These are phyloP conservation scores for Callimorpha dominula DNA, from an alignment of 2,888 invertebrate species.

Conservation along the genomic window DNA sequence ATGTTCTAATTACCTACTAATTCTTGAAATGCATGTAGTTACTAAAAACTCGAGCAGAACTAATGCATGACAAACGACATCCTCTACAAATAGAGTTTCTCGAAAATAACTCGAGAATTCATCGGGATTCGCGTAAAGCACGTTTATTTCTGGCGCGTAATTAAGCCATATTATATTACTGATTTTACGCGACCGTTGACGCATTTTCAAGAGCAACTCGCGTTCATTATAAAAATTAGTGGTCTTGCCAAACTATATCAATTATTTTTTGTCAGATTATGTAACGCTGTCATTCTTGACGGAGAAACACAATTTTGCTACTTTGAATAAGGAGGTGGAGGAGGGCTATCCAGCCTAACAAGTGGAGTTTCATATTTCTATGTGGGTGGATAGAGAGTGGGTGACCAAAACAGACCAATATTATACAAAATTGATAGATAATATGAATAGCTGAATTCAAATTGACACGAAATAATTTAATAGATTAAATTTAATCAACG, in stretches of 20 bases:
- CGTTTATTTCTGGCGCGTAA: slow-evolving; percentile 29
- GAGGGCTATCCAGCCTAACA: too few relatives aligned
- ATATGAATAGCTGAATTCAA: too few relatives aligned
- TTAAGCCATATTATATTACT: slow-evolving; percentile 24
- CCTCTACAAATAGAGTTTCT: slow-evolving; percentile 10
- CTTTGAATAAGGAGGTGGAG: not conserved
- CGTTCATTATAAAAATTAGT: slow-evolving; percentile 39
- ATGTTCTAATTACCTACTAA: slow-evolving; percentile 18
- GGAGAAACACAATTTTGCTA: not conserved
- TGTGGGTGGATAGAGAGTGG: too few relatives aligned
- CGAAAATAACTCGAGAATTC: slow-evolving; percentile 22
- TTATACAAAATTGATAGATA: too few relatives aligned
- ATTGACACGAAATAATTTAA: too few relatives aligned
- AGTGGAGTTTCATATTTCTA: too few relatives aligned
- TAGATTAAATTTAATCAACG: too few relatives aligned
- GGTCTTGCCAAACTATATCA: not conserved
- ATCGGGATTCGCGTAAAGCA: slow-evolving; percentile 18
- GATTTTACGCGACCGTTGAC: slow-evolving; percentile 41
- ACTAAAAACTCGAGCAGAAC: slow-evolving; percentile 17
- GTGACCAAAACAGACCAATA: too few relatives aligned
- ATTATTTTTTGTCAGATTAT: too few relatives aligned
- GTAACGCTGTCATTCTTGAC: too few relatives aligned
- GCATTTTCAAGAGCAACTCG: slow-evolving; percentile 36
- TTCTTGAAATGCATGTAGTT: slow-evolving; percentile 16
- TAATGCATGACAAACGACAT: slow-evolving; percentile 28